Evolutionary conservation across 2,888 invertebrate species (phyloP), one percentile per base, ranked within the genome.

Genomic region (Hirtodrosophila cameraria): DNA sequence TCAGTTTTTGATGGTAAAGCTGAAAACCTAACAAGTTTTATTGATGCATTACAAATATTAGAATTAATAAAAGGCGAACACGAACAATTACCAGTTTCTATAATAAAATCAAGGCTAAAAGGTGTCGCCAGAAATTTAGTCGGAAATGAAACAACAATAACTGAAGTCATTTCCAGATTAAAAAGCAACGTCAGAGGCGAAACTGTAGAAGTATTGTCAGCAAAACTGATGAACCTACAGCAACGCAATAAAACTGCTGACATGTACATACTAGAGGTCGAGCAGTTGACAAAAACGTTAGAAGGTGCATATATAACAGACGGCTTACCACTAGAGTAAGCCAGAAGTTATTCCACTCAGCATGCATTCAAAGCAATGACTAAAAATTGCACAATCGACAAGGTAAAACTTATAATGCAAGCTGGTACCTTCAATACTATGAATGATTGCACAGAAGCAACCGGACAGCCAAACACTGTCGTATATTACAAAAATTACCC

Each of bases 361-460:
- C 38, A 41, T 46, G 50, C 54, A 55, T 36, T 55, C 3, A 41
- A 57, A 33, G 52, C 52, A 49, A 63, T 58, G 48, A 52, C 41
- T 15, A 48, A 42, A n/a, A 54, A 54, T 33, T 25, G 45, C 45
- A n/a, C 28, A 46, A 41, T 49, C 23, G 38, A 38, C 23, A 23
- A 38, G 38, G 20, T 23, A 18, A 25, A 46, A 55, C 16, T 15
- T 30, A 39, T 46, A 31, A 45, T 53, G 45, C 33, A 57, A 23
- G 49, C 50, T 30, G 45, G 39, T 7, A 18, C 80, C 91, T 91
- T 43, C 12, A 31, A 20, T 9, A 18, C 48, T 1, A 48, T 48
- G 38, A 33, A 33, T 15, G 30, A 45, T 9, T 28, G 36, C 43
- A 2, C 31, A 3, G 38, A 38, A 7, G 12, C 23, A 38, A 38